phyloP scores from a whole-genome alignment of 1,140 invertebrate genomes.

The Drosophila gunungcola region DNA sequence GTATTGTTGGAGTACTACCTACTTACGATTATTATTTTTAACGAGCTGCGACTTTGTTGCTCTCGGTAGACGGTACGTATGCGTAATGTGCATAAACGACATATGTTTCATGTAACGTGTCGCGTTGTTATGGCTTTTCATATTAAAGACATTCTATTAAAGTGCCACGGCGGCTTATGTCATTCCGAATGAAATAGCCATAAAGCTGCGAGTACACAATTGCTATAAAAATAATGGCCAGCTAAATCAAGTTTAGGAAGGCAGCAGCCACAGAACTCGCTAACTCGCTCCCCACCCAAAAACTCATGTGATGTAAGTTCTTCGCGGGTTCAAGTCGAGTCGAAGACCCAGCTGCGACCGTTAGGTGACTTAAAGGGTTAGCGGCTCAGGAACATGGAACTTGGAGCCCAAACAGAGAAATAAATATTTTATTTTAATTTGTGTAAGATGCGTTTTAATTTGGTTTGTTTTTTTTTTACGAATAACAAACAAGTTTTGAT shows the following conservation, averaged over 20 bases:
- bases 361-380: slow-evolving; percentile 33
- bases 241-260: slow-evolving; percentile 58
- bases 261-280: slow-evolving; percentile 37
- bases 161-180: slow-evolving; percentile 63
- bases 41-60: slow-evolving; percentile 59
- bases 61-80: slow-evolving; percentile 36
- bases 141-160: slow-evolving; percentile 73
- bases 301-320: slow-evolving; percentile 39
- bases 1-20: slow-evolving; percentile 22
- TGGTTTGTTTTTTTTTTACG: neutral
- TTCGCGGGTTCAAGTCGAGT: slow-evolving; percentile 30
- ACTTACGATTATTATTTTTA: slow-evolving; percentile 68
- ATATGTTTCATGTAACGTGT: slow-evolving; percentile 59
- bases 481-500: neutral
- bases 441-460: neutral
- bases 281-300: slow-evolving; percentile 31
- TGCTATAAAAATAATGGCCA: slow-evolving; percentile 60
- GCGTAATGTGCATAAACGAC: slow-evolving; percentile 57
- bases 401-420: neutral
- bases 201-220: slow-evolving; percentile 49
- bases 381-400: slow-evolving; percentile 13
- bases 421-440: neutral
- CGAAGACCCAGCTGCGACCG: slow-evolving; percentile 36
- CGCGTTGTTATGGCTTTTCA: slow-evolving; percentile 62
- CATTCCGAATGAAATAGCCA: slow-evolving; percentile 51